Evolutionary conservation across 2,888 invertebrate genomes (phyloP).

Genomic region (Chrysolina oricalcia): DNA sequence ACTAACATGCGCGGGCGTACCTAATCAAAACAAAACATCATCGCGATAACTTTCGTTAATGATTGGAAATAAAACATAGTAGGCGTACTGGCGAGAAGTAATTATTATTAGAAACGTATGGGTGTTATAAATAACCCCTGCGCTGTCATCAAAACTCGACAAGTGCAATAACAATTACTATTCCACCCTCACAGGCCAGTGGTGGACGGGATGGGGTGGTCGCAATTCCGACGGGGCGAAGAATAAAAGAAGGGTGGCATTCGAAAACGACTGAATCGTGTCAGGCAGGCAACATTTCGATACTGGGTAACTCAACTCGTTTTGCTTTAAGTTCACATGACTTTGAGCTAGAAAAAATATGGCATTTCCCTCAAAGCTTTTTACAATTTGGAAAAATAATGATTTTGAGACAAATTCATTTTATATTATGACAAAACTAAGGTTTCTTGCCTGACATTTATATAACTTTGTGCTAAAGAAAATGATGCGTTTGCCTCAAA

Average conservation of each 20-base stretch:
- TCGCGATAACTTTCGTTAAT: slow-evolving; percentile 22
- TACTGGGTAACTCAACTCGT: too few species aligned
- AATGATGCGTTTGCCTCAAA: too few species aligned
- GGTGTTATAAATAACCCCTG: slow-evolving; percentile 25
- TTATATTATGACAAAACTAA: too few species aligned
- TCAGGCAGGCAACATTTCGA: too few species aligned
- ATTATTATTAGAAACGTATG: slow-evolving; percentile 14
- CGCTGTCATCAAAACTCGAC: slow-evolving; percentile 26
- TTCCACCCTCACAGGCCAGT: slow-evolving; percentile 8
- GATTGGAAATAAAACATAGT: slow-evolving; percentile 12
- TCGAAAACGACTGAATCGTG: background rate
- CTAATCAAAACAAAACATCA: slow-evolving; percentile 11
- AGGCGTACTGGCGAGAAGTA: slow-evolving; percentile 1
- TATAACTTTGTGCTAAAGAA: too few species aligned
- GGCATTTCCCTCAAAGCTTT: too few species aligned
- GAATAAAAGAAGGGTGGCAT: background rate
- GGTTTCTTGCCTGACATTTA: too few species aligned
- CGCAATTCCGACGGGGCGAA: background rate
- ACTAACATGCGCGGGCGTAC: background rate
- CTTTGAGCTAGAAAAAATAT: too few species aligned
- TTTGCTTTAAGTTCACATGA: too few species aligned
- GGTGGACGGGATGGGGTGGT: background rate
- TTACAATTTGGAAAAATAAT: too few species aligned
- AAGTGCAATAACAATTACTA: slow-evolving; percentile 27
- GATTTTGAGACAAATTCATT: too few species aligned